Percentiles rank a stretch among this genome's conserved stretches.
Evolutionary conservation across 2,113 vertebrate species (phyloP).

Genomic region (Hypocryptadius cinnamomeus): DNA sequence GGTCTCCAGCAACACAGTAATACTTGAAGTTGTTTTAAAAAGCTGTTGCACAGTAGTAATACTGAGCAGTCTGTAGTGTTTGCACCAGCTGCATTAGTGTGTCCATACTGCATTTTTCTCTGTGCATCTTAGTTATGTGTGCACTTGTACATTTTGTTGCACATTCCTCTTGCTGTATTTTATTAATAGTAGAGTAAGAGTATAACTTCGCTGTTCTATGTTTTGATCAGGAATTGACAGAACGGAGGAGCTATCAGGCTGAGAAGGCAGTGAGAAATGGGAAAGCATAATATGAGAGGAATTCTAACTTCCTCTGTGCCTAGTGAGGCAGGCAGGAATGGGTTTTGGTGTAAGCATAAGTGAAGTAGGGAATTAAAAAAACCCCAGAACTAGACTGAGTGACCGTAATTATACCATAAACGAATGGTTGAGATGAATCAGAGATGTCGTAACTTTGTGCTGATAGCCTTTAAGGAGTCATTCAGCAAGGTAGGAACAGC

Average conservation of each 20-base stretch:
- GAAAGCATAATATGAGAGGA: neutral
- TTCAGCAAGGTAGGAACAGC: neutral
- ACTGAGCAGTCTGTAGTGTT: neutral
- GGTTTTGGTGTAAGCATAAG: neutral
- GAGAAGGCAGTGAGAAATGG: neutral
- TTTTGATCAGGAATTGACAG: neutral
- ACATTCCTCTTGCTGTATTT: neutral
- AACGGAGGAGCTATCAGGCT: neutral
- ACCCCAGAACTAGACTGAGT: neutral
- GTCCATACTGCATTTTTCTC: neutral
- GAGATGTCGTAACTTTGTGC: neutral
- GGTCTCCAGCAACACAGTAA: neutral
- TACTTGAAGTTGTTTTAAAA: neutral
- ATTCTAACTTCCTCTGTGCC: neutral
- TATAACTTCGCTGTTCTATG: neutral
- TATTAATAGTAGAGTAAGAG: neutral
- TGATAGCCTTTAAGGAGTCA: neutral
- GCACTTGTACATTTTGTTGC: neutral
- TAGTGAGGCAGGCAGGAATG: neutral
- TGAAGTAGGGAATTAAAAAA: neutral
- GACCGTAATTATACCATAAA: neutral
- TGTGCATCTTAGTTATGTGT: accelerated
- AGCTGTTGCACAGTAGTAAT: neutral
- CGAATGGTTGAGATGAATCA: neutral
- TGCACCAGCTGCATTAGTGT: neutral